Evolutionary conservation across 2,888 invertebrate species (phyloP).

Genomic region (Ceriagrion tenellum): DNA sequence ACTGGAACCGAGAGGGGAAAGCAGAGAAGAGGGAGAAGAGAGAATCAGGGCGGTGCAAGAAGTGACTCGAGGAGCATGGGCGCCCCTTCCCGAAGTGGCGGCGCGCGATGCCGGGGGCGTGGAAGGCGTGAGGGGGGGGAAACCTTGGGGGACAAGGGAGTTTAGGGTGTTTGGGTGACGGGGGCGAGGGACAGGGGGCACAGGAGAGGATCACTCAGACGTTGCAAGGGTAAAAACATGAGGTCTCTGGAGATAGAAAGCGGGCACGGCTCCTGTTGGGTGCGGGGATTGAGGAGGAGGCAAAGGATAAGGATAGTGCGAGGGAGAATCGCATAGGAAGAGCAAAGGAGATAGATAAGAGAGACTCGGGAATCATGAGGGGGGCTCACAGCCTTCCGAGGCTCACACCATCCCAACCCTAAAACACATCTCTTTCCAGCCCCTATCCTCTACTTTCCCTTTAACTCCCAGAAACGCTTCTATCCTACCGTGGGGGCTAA

Average conservation of each 20-base stretch:
- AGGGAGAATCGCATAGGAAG: background rate
- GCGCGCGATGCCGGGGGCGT: background rate
- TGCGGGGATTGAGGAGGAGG: background rate
- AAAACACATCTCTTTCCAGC: background rate
- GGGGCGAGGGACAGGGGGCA: background rate
- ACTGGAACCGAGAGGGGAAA: background rate
- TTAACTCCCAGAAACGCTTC: background rate
- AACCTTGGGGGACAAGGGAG: background rate
- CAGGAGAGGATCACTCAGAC: slow-evolving; percentile 39
- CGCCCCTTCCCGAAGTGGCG: background rate
- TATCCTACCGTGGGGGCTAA: background rate
- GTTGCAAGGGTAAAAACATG: slow-evolving; percentile 50
- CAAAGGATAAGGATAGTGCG: background rate
- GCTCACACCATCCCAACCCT: background rate
- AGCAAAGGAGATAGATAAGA: background rate
- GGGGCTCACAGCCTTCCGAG: background rate
- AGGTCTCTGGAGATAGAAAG: slow-evolving; percentile 34
- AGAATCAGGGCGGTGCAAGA: background rate
- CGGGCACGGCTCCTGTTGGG: background rate
- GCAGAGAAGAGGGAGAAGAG: background rate
- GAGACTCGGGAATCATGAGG: slow-evolving; percentile 2
- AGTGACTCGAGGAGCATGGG: slow-evolving; percentile 33
- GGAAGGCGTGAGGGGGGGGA: background rate
- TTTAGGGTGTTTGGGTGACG: background rate
- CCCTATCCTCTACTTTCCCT: background rate